Conservation (phyloP, 2,113 vertebrate species). For the Gopherus flavomarginatus region DNA sequence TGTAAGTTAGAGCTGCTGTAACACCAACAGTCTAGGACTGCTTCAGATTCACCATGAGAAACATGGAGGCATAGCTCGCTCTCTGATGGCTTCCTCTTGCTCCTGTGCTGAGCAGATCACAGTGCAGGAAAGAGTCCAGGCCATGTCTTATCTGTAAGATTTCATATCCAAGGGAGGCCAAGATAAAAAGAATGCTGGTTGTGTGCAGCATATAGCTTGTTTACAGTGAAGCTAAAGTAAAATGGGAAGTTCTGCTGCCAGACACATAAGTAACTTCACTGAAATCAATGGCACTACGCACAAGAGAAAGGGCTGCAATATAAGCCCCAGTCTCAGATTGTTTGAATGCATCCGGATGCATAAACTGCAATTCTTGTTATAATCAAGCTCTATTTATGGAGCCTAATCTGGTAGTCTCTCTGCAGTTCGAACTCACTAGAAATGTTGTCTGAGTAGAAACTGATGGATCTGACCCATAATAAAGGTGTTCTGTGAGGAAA, state of each 20-base stretch:
- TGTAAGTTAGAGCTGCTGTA: neutral
- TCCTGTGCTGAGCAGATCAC: neutral
- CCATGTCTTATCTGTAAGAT: neutral
- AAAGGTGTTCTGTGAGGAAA: neutral
- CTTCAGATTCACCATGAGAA: neutral
- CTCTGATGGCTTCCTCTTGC: neutral
- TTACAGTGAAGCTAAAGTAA: neutral
- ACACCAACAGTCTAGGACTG: neutral
- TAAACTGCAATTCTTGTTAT: neutral
- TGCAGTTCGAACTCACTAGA: neutral
- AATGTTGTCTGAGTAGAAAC: neutral
- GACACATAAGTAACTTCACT: neutral
- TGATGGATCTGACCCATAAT: neutral
- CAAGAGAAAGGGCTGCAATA: neutral
- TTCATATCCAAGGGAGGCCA: neutral
- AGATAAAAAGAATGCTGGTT: neutral
- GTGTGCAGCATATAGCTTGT: neutral
- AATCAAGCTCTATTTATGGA: neutral
- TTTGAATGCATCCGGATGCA: neutral
- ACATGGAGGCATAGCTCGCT: neutral
- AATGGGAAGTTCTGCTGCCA: neutral
- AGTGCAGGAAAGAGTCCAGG: neutral
- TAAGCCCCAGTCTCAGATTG: neutral
- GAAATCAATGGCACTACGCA: neutral
- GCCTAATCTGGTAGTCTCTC: neutral